Evolutionary conservation across 2,113 vertebrate genomes (phyloP).

Genomic region (Rostratula benghalensis): DNA sequence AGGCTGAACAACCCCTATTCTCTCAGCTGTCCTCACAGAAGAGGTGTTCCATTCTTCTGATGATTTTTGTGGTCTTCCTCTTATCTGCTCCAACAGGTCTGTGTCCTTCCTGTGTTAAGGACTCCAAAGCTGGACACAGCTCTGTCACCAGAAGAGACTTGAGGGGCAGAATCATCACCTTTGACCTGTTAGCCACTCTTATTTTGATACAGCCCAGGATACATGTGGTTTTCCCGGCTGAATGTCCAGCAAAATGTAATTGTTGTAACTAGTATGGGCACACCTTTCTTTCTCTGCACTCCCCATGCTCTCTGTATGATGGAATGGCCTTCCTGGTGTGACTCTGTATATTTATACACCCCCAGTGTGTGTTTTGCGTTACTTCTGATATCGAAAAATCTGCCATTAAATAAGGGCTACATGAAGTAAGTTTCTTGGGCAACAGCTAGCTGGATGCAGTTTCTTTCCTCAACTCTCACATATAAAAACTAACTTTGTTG

Average conservation of each 20-base stretch:
- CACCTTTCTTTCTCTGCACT: not conserved
- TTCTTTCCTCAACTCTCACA: not conserved
- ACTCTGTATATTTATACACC: not conserved
- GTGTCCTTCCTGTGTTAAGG: not conserved
- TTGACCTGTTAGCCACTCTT: not conserved
- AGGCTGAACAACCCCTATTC: not conserved
- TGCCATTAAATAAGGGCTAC: not conserved
- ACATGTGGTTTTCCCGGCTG: not conserved
- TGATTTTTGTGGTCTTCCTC: not conserved
- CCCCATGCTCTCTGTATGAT: not conserved
- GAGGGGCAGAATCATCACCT: not conserved
- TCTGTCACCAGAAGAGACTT: not conserved
- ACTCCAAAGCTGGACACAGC: not conserved
- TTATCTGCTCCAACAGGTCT: not conserved
- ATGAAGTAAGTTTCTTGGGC: not conserved
- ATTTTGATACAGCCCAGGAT: not conserved
- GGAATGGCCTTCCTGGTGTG: not conserved
- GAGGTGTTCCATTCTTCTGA: not conserved
- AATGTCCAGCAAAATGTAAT: not conserved
- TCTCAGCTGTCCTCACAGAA: not conserved
- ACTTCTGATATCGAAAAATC: not conserved
- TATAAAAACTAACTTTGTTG: not conserved
- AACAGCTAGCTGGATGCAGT: not conserved
- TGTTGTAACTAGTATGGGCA: not conserved
- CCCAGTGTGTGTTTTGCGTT: not conserved